These are phyloP conservation scores for Rhea pennata DNA, from an alignment of 2,113 vertebrate genomes.

Conservation along the genomic window DNA sequence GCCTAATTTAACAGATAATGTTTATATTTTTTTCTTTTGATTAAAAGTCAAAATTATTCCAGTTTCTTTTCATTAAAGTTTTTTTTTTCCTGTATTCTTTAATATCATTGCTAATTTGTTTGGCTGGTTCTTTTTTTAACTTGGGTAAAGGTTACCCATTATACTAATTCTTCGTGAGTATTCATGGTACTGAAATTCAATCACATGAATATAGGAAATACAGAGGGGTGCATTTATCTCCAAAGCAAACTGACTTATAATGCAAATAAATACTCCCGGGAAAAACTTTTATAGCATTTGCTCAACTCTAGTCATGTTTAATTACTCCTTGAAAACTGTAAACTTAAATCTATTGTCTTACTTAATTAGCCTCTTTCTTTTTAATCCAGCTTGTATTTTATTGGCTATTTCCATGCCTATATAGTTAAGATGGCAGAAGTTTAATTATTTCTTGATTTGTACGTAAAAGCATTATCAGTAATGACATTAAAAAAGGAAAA, in stretches of 20 bases:
- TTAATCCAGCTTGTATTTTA: not conserved
- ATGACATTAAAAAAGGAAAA: not conserved
- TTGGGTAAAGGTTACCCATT: not conserved
- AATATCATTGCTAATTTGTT: not conserved
- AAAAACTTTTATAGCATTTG: not conserved
- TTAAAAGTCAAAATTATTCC: not conserved
- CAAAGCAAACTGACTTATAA: not conserved
- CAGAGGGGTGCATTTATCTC: not conserved
- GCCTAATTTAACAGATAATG: not conserved
- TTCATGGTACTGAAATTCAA: not conserved
- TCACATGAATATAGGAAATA: not conserved
- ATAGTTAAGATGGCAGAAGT: not conserved
- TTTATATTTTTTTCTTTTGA: not conserved
- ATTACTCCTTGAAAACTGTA: not conserved
- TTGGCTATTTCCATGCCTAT: not conserved
- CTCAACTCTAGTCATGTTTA: not conserved
- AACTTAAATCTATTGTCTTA: not conserved
- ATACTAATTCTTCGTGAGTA: not conserved
- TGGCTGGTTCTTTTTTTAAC: not conserved
- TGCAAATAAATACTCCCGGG: not conserved
- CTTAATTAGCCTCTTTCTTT: slow-evolving; percentile 25
- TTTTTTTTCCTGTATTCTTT: not conserved
- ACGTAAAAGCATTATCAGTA: slow-evolving; percentile 24
- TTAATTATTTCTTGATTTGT: slow-evolving; percentile 40
- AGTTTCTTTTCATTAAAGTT: not conserved